Base-by-base conservation (phyloP, 2,797 vertebrate genomes). In the Acanthiza pusilla region DNA sequence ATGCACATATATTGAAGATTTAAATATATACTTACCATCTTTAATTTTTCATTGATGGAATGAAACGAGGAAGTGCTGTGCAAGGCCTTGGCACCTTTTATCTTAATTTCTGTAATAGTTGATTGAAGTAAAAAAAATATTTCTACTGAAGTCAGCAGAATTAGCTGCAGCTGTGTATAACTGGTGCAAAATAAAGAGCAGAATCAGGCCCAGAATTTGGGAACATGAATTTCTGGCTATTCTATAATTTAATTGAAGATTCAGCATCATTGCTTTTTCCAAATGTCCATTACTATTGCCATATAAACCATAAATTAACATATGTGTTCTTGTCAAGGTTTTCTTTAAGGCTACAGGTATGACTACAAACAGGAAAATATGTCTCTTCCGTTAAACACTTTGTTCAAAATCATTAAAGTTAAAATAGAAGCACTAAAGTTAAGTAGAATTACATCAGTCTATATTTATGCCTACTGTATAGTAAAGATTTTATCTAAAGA, bases 401-500 rank as follows among this genome's bases (percentile, higher is more conserved):
- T 40, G 51, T 63, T 53, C 62, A 84, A 88, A 79, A 63, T 84
- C 88, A 85, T 51, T 57, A 16, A 85, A 77, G 20, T 73, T 87
- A 67, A 85, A 93, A 86, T 32, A 91, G 68, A 89, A 95, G 29
- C 47, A 84, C 62, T 92, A 47, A 74, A 87, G 26, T 67, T 58
- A 60, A 74, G n/a, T 51, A 92, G n/a, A 91, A 60, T 36, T 66
- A 54, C 36, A 32, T 61, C 61, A 55, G 60, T 3, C 48, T 94
- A 70, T 95, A 93, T 96, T 94, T 96, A 96, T 91, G 68, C 7
- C 34, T 91, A 92, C 16, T 91, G 42, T 85, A 93, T 89, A 85
- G 63, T 58, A 70, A 95, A 91, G 82, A 94, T 84, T 93, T 93
- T 95, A 94, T 48, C 48, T 93, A 43, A 93, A 83, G 76, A 96